Evolutionary conservation across 1,140 invertebrate genomes (phyloP).

Genomic region (Penaeus chinensis): DNA sequence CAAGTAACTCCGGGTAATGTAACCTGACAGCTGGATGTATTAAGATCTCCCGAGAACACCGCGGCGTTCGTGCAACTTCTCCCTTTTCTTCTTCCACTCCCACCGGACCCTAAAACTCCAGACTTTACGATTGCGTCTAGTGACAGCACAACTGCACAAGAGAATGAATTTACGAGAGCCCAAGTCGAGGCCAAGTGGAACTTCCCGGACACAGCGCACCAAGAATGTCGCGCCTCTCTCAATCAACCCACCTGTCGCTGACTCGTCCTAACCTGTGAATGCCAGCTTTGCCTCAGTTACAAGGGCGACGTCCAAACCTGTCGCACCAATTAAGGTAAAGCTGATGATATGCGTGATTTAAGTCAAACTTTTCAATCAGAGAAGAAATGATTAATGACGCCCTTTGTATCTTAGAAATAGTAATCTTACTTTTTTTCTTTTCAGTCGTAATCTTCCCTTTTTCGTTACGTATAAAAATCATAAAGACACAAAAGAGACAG

Average conservation of each 20-base stretch:
- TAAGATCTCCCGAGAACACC: background rate
- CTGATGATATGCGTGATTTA: background rate
- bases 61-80: background rate
- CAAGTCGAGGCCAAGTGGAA: slow-evolving; percentile 38
- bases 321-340: slow-evolving; percentile 14
- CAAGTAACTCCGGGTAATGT: no score
- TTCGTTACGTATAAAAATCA: no score
- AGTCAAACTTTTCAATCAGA: slow-evolving; percentile 5
- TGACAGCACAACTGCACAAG: slow-evolving; percentile 53
- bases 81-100: slow-evolving; percentile 31
- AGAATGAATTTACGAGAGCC: slow-evolving; percentile 58
- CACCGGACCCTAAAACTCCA: slow-evolving; percentile 17
- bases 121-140: slow-evolving; percentile 55
- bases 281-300: slow-evolving; percentile 7
- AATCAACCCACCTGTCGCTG: slow-evolving; percentile 58
- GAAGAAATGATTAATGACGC: no score
- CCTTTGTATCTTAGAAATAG: no score
- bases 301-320: background rate
- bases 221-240: slow-evolving; percentile 56
- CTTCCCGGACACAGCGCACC: slow-evolving; percentile 43
- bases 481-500: no score
- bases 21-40: background rate
- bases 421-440: no score
- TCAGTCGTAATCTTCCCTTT: no score
- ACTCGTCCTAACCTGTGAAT: slow-evolving; percentile 41